Evolutionary conservation across 2,113 vertebrate species (phyloP).

Genomic region (Chauna torquata): DNA sequence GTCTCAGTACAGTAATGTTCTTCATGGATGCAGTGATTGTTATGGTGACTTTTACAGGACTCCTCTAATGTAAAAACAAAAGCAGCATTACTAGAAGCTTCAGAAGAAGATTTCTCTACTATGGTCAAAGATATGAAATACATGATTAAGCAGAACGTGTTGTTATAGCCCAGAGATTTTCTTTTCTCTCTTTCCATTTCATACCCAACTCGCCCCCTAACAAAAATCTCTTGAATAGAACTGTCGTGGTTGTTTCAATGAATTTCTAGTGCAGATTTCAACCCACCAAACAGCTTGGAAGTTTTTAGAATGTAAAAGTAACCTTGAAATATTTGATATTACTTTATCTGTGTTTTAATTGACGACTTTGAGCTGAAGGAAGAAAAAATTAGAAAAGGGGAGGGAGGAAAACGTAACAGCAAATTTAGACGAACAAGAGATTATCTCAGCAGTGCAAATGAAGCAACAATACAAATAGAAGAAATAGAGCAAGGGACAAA

Average conservation of each 20-base stretch:
- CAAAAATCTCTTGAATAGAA: background rate
- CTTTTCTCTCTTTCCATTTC: background rate
- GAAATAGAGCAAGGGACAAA: background rate
- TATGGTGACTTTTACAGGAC: background rate
- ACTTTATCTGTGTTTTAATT: background rate
- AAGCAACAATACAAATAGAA: background rate
- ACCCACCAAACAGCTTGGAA: background rate
- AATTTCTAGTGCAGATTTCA: background rate
- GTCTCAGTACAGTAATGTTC: background rate
- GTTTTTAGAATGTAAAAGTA: background rate
- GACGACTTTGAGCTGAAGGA: background rate
- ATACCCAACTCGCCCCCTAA: background rate
- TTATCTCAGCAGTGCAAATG: background rate
- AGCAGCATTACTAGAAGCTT: background rate
- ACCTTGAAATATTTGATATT: background rate
- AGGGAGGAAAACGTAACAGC: background rate
- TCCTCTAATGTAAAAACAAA: conserved; percentile 39
- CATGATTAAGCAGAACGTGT: background rate
- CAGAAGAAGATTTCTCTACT: conserved; percentile 20
- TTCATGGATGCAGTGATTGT: background rate
- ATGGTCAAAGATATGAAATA: conserved; percentile 1
- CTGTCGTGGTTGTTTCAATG: background rate
- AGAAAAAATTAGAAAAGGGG: background rate
- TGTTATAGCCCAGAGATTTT: background rate
- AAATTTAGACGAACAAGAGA: background rate